Conservation (phyloP, 2,888 invertebrate species). For the Psylliodes chrysocephalus region DNA sequence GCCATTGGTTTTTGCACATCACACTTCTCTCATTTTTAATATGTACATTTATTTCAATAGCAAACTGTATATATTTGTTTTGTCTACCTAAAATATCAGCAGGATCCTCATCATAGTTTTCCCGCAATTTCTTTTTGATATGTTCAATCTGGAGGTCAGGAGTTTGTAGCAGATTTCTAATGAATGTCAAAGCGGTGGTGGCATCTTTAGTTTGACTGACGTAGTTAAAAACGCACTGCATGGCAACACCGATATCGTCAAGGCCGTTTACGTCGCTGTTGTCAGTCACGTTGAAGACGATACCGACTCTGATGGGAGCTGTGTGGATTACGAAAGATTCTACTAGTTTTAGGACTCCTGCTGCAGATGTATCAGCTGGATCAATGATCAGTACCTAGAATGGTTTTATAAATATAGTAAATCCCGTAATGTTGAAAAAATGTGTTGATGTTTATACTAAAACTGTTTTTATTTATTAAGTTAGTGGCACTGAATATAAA, state of each 20-base stretch:
- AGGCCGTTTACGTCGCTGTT: constrained; percentile 68
- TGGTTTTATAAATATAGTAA: constrained; percentile 2
- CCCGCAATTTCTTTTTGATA: constrained; percentile 76
- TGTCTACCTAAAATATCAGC: constrained; percentile 51
- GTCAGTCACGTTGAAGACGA: constrained; percentile 80
- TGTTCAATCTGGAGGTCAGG: constrained; percentile 72
- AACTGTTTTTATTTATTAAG: neutral
- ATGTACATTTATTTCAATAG: too few species aligned
- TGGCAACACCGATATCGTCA: constrained; percentile 81
- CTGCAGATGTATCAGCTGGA: constrained; percentile 76
- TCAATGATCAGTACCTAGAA: constrained; percentile 84
- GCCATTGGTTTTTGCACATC: too few species aligned
- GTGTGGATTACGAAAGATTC: constrained; percentile 92
- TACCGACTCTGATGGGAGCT: constrained; percentile 89
- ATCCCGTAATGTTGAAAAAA: too few species aligned
- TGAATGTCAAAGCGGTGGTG: constrained; percentile 82
- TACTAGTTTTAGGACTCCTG: constrained; percentile 83
- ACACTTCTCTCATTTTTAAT: too few species aligned
- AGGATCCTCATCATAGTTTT: constrained; percentile 72
- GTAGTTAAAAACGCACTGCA: constrained; percentile 91
- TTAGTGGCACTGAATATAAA: too few species aligned
- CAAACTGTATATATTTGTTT: too few species aligned
- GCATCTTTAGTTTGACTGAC: constrained; percentile 81
- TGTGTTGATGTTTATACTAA: too few species aligned
- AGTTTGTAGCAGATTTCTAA: constrained; percentile 80